Base-by-base conservation (phyloP, 2,113 vertebrate genomes). In the Synchiropus splendidus region DNA sequence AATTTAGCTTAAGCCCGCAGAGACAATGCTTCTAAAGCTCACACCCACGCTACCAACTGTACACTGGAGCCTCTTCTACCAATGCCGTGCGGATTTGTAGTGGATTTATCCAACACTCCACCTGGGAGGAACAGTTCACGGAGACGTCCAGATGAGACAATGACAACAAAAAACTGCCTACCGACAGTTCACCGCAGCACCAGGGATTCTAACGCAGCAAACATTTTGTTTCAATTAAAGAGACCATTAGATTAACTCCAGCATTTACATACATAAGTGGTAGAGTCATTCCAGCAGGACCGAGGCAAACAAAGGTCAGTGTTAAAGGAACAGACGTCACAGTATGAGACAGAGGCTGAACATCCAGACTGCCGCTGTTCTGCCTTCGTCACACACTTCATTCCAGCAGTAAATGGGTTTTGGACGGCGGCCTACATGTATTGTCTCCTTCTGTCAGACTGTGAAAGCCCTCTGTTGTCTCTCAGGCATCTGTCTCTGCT, bases 401-500 rank as follows among this genome's bases (percentile, higher is more conserved):
- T 77, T 78, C 71, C 70, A 64, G 58, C 16, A 46, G 51, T 63
- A 77, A 78, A 77, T 74, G 61, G 54, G 56, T 48, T 58, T 67
- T 75, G 75, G 78, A 77, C 51, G 59, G 51, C 61, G 69, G 77
- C 74, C 77, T 70, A 48, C 57, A 61, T 77, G 61, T 37, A 79
- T 79, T 79, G 79, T 79, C 52, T 78, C 63, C 58, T 51, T 45
- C 66, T 65, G 67, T 71, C 67, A 74, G 58, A 57, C 58, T 56
- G 64, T 80, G 75, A 80, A 81, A 79, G 74, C 65, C 41, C 57
- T 73, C 72, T 41, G 61, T 81, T 79, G 72, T 82, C 67, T 65
- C 69, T 12, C 37, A 67, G 75, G 69, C 75, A 69, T 80, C 72
- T 74, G 67, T 56, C 65, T 58, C 60, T 54, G 66, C 58, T 67